Evolutionary conservation across 2,888 invertebrate species (phyloP), one percentile per base, ranked within the genome.

Genomic region (Ophioninae sp.): DNA sequence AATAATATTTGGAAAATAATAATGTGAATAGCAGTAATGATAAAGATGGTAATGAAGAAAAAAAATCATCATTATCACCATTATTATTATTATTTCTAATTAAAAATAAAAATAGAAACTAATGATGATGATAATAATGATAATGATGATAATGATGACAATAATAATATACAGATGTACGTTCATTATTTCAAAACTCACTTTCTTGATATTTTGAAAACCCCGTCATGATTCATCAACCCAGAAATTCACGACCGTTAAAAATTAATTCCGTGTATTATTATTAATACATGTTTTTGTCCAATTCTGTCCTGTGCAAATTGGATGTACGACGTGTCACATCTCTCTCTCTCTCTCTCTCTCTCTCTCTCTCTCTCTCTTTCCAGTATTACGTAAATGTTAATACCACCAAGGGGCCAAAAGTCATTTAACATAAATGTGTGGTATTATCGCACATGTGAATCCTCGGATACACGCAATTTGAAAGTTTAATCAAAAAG

Each of bases 281-380:
- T 73, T n/a, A 63, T 63, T 71, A 37, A 59, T 73, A 73, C 23
- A 44, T n/a, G 44, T 10, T 23, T 20, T 73, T 7, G 37, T 44
- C n/a, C 44, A 58, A 63, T 17, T 73, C n/a, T n/a, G 44, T 44
- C 44, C 9, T 44, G 22, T 23, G 30, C 30, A 44, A 63, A 63
- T n/a, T 23, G 17, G 3, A 44, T n/a, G 9, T 58, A 63, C 30
- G 37, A 58, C 51, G 17, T 37, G 22, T 63, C 23, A 22, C 44
- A 17, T 51, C 17, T 51, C 13, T 44, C 44, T 44, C 44, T 41
- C 41, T 41, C 41, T 41, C 41, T 41, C 41, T 41, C 41, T 6
- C 8, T 17, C 30, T 30, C 61, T 61, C 39, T 39, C 39, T n/a
- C 23, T 58, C n/a, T 37, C 6, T 6, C 41, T 8, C 13, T 63